phyloP scores from a whole-genome alignment of 2,113 vertebrate species.

The Melanostigma gelatinosum region DNA sequence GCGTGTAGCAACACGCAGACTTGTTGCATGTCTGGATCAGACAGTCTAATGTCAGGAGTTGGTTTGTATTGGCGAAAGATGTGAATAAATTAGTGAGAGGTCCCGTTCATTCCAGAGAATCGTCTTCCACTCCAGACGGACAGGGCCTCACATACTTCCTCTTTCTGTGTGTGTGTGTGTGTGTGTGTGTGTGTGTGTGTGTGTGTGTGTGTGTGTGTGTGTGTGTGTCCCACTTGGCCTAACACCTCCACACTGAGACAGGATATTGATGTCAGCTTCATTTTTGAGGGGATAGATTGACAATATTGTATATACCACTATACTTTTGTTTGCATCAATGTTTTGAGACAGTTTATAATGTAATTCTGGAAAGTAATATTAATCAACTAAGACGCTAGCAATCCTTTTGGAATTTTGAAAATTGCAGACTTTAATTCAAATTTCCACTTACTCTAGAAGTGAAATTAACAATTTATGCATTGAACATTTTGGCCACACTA shows the following conservation, averaged over 20 bases:
- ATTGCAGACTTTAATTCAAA: neutral
- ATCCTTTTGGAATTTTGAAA: neutral
- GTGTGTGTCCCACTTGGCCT: constrained; percentile 47
- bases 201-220: constrained; percentile 15
- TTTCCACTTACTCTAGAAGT: too few relatives aligned
- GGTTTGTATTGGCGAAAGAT: constrained; percentile 45
- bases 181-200: constrained; percentile 10
- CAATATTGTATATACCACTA: neutral
- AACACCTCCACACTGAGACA: constrained; percentile 58
- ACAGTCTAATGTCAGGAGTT: constrained; percentile 4
- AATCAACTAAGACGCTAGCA: neutral
- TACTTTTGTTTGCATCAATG: neutral
- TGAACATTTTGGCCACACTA: too few relatives aligned
- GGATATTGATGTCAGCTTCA: constrained; percentile 55
- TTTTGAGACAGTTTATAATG: constrained; percentile 5
- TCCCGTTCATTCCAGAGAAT: constrained; percentile 45
- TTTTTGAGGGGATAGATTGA: constrained; percentile 34
- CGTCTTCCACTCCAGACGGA: constrained; percentile 61
- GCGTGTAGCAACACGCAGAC: neutral
- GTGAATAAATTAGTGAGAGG: constrained; percentile 56
- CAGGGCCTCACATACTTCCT: constrained; percentile 67
- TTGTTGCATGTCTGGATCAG: constrained; percentile 35
- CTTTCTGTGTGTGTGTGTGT: neutral
- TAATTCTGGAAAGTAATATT: neutral
- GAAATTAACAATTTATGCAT: too few relatives aligned